A percentile compares a stretch with the other conserved stretches of the same genome.
Conservation (phyloP, 2,113 vertebrate genomes). For the Hemicordylus capensis region DNA sequence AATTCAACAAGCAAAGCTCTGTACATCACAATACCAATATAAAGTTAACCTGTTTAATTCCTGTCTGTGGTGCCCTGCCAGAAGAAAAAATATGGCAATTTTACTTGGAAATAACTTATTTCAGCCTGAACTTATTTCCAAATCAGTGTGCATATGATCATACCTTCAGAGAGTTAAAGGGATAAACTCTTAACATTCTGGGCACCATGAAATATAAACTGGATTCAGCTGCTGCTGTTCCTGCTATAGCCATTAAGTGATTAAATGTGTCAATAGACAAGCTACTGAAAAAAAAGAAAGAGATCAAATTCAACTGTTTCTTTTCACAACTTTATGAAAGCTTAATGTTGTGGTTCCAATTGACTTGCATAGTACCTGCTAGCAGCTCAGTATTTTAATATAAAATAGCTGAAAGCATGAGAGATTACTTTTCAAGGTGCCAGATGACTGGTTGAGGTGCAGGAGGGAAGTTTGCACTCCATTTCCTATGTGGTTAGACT, state of each 20-base stretch:
- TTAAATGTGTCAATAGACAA: constrained; percentile 42
- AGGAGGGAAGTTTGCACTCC: not conserved
- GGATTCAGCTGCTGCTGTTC: constrained; percentile 27
- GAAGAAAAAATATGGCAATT: not conserved
- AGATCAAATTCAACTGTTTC: constrained; percentile 25
- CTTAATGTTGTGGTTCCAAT: constrained; percentile 11
- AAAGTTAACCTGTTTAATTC: not conserved
- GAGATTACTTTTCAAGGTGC: not conserved
- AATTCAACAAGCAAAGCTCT: too few relatives aligned
- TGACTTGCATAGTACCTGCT: not conserved
- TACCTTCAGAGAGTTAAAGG: constrained; percentile 43
- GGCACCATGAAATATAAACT: constrained; percentile 51
- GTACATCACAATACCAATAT: too few relatives aligned
- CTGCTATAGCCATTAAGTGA: constrained; percentile 47
- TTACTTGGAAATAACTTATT: not conserved
- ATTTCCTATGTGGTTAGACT: constrained; percentile 7
- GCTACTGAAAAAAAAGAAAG: not conserved
- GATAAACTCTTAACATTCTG: constrained; percentile 41
- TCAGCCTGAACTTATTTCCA: constrained; percentile 1
- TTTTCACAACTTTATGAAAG: constrained; percentile 24
- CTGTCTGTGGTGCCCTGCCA: not conserved
- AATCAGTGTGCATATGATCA: constrained; percentile 5
- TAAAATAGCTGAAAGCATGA: constrained; percentile 16
- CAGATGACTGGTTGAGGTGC: constrained; percentile 8
- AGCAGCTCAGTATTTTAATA: constrained; percentile 15